These are phyloP conservation scores for Alethe diademata DNA, from an alignment of 2,113 vertebrate species.

Conservation along the genomic window DNA sequence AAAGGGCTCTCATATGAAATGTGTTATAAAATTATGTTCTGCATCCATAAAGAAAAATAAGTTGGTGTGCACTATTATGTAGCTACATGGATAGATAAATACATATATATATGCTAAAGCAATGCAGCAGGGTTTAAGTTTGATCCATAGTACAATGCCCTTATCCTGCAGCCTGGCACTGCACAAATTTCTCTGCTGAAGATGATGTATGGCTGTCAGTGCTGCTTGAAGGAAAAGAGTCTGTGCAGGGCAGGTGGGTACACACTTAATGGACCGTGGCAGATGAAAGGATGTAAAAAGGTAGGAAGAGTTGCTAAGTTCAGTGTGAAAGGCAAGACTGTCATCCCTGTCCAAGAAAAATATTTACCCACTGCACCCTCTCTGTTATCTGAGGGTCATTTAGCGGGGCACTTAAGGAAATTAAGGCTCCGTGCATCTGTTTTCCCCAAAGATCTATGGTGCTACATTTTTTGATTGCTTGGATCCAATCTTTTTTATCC, in stretches of 20 bases:
- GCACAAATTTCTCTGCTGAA: background rate
- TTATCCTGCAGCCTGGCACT: background rate
- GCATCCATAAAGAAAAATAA: background rate
- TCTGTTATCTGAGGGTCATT: background rate
- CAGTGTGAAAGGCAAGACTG: background rate
- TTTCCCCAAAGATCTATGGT: background rate
- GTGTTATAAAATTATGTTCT: background rate
- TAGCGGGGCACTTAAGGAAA: constrained; percentile 17
- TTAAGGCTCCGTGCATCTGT: constrained; percentile 8
- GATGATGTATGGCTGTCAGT: background rate
- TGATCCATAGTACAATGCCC: background rate
- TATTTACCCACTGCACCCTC: background rate
- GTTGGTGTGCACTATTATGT: background rate
- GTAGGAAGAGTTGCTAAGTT: background rate
- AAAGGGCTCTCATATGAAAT: background rate
- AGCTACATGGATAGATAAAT: background rate
- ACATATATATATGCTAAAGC: background rate
- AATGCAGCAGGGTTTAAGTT: background rate
- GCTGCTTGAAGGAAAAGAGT: background rate
- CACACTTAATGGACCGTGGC: background rate
- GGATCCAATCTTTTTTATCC: background rate
- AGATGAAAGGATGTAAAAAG: background rate
- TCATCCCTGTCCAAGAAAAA: background rate
- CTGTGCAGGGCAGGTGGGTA: too few relatives aligned
- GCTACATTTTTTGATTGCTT: background rate